A percentile compares a stretch with the other conserved stretches of the same genome.
These are phyloP conservation scores for Carcharodon carcharias DNA, from an alignment of 2,797 vertebrate genomes.

Conservation along the genomic window DNA sequence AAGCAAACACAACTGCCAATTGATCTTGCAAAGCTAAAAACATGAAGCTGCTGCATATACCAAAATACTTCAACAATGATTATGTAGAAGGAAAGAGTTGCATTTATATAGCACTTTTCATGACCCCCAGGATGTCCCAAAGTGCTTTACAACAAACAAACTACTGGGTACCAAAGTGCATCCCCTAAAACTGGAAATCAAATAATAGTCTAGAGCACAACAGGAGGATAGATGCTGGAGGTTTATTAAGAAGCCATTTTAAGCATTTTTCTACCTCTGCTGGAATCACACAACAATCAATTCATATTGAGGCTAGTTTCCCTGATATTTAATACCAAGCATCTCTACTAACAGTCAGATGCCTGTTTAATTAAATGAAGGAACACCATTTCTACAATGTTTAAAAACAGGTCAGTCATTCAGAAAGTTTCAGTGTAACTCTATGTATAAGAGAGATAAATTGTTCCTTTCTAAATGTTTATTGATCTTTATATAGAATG, in stretches of 20 bases:
- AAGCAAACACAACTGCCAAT: neutral
- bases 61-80: neutral
- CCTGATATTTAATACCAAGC: neutral
- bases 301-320: neutral
- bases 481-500: neutral
- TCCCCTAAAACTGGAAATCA: neutral
- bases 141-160: neutral
- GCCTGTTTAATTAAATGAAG: neutral
- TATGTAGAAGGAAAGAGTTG: neutral
- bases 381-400: neutral
- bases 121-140: no score
- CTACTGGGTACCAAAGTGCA: neutral
- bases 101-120: neutral
- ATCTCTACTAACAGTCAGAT: neutral
- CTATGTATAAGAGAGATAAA: neutral
- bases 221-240: neutral
- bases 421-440: neutral
- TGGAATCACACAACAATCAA: neutral
- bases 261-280: neutral
- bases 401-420: neutral
- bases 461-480: neutral
- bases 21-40: neutral
- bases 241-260: neutral
- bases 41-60: neutral
- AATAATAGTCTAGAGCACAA: neutral